These are phyloP conservation scores for Berghia stephanieae DNA, from an alignment of 1,140 invertebrate species.

Conservation along the genomic window DNA sequence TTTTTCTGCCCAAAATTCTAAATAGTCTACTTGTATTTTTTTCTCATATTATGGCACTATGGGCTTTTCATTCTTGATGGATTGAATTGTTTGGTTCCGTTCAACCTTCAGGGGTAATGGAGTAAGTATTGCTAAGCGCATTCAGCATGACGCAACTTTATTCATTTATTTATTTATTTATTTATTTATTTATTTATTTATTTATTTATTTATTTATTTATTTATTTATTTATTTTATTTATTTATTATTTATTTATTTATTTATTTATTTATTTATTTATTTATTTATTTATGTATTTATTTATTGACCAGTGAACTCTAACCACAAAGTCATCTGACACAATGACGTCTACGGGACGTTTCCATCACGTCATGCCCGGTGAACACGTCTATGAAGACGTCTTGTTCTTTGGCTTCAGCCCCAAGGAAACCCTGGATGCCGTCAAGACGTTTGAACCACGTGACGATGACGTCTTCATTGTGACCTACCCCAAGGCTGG, in stretches of 20 bases:
- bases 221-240: conserved; percentile 10
- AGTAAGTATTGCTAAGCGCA: not conserved
- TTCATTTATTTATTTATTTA: conserved; percentile 19
- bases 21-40: too few species aligned
- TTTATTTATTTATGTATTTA: not conserved
- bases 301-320: not conserved
- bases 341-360: not conserved
- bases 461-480: conserved; percentile 64
- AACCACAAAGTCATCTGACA: not conserved
- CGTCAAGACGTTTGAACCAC: conserved; percentile 54
- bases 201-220: not conserved
- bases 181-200: conserved; percentile 69
- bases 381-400: conserved; percentile 57
- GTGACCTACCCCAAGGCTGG: conserved; percentile 66
- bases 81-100: not conserved
- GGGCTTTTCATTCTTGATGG: not conserved
- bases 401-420: conserved; percentile 57
- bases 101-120: not conserved
- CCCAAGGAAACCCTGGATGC: conserved; percentile 53
- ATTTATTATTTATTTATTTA: not conserved
- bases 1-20: too few species aligned
- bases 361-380: conserved; percentile 48
- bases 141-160: not conserved
- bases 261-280: conserved; percentile 1
- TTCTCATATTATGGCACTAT: not conserved